Evolutionary conservation across 2,113 vertebrate species (phyloP).

Genomic region (Xyliphius kryptos): DNA sequence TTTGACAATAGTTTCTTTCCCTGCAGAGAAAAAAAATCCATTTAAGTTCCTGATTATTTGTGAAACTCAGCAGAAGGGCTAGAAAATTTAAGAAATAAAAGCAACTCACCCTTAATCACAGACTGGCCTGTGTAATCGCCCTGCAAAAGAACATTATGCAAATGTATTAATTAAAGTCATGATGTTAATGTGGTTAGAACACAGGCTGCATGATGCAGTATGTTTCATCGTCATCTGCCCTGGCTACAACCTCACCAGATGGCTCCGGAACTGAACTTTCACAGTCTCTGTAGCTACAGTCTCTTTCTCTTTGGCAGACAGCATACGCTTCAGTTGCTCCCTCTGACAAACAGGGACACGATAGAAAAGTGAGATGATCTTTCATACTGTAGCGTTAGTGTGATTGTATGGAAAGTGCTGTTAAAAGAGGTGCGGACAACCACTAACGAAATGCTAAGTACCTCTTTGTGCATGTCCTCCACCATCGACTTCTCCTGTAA

Average conservation of each 20-base stretch:
- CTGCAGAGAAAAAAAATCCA: too few relatives aligned
- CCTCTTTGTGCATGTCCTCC: conserved; percentile 84
- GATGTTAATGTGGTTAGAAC: too few relatives aligned
- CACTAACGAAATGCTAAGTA: conserved; percentile 47
- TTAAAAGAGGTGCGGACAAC: too few relatives aligned
- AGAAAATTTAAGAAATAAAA: too few relatives aligned
- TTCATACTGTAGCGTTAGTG: too few relatives aligned
- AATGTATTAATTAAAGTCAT: conserved; percentile 26
- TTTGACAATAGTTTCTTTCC: too few relatives aligned
- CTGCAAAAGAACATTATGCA: conserved; percentile 51
- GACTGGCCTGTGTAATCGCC: conserved; percentile 69
- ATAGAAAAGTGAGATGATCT: background rate
- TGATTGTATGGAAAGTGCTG: too few relatives aligned
- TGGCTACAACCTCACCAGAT: conserved; percentile 77
- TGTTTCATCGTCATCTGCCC: too few relatives aligned
- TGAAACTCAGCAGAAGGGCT: too few relatives aligned
- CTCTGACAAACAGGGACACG: conserved; percentile 59
- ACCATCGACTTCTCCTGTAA: conserved; percentile 79
- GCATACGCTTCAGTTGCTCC: conserved; percentile 77
- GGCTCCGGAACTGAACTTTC: conserved; percentile 80
- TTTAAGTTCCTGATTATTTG: too few relatives aligned
- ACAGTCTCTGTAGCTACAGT: conserved; percentile 72
- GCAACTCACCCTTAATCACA: conserved; percentile 69
- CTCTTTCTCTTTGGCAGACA: conserved; percentile 75
- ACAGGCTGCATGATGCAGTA: too few relatives aligned